These are phyloP conservation scores for Phorcus lineatus DNA, from an alignment of 2,888 invertebrate species.

Conservation along the genomic window DNA sequence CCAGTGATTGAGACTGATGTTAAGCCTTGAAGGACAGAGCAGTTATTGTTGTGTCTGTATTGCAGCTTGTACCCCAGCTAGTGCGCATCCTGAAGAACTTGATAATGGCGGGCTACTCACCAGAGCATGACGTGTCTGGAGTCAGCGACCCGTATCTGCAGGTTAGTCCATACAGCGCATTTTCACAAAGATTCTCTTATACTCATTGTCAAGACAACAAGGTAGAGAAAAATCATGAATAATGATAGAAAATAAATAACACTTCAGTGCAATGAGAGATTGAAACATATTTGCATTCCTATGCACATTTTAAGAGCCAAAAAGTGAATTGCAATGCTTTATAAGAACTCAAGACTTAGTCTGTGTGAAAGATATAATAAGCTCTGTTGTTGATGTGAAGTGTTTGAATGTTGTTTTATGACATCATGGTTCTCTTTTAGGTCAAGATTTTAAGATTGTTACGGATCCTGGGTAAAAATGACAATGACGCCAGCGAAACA, in stretches of 20 bases:
- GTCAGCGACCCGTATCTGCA: constrained; percentile 99
- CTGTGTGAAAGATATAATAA: neutral
- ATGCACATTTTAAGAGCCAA: too few relatives aligned
- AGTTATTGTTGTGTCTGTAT: neutral
- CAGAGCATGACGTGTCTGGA: constrained; percentile 99
- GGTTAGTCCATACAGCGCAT: constrained; percentile 78
- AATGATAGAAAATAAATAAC: too few relatives aligned
- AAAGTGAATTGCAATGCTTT: too few relatives aligned
- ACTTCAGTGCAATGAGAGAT: too few relatives aligned
- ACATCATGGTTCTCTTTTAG: constrained; percentile 76
- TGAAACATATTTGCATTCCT: too few relatives aligned
- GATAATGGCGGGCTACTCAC: constrained; percentile 98
- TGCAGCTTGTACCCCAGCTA: constrained; percentile 97
- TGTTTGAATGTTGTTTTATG: neutral
- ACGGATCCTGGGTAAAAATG: constrained; percentile 95
- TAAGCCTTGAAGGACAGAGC: too few relatives aligned
- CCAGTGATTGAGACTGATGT: too few relatives aligned
- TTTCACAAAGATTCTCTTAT: neutral
- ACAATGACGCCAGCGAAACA: constrained; percentile 97
- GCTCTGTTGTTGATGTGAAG: neutral
- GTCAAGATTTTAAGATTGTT: constrained; percentile 96
- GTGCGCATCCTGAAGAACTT: constrained; percentile 98
- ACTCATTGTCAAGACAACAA: too few relatives aligned
- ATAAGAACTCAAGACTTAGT: too few relatives aligned
- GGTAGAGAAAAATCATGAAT: too few relatives aligned